Evolutionary conservation across 2,888 invertebrate species (phyloP).

Genomic region (Sarcophaga carnaria): DNA sequence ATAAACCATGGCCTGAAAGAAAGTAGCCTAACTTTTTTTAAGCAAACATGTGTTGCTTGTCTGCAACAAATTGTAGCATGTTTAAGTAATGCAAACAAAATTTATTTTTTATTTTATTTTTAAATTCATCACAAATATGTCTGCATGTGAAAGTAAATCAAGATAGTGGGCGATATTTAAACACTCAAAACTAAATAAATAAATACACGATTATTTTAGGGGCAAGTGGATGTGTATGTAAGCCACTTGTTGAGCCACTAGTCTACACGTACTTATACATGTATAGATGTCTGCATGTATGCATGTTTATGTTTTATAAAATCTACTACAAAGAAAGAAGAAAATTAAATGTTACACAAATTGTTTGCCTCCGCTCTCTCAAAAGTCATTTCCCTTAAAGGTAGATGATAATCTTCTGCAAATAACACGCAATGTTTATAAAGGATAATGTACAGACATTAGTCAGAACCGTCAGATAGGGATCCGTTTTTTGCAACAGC

Average conservation of each 20-base stretch:
- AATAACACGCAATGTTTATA: conserved; percentile 58
- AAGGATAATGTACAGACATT: conserved; percentile 12
- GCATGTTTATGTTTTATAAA: background rate
- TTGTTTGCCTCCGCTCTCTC: conserved; percentile 7
- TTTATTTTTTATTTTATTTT: background rate
- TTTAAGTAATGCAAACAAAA: conserved; percentile 25
- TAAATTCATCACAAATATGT: conserved; percentile 6
- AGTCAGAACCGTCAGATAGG: background rate
- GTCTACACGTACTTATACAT: background rate
- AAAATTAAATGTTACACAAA: conserved; percentile 6
- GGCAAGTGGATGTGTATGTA: background rate
- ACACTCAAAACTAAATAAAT: conserved; percentile 43
- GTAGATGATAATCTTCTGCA: conserved; percentile 45
- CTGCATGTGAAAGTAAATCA: conserved; percentile 37
- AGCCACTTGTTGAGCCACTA: conserved; percentile 43
- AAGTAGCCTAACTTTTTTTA: too few species aligned
- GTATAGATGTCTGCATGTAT: background rate
- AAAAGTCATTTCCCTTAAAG: conserved; percentile 42
- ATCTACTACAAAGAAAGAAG: conserved; percentile 6
- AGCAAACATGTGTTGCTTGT: background rate
- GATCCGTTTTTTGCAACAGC: background rate
- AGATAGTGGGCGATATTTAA: conserved; percentile 38
- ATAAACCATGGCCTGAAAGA: too few species aligned
- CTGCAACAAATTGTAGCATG: conserved; percentile 3
- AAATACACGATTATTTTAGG: background rate